Conservation (phyloP, 2,888 invertebrate species). For the Esperia sulphurella region DNA sequence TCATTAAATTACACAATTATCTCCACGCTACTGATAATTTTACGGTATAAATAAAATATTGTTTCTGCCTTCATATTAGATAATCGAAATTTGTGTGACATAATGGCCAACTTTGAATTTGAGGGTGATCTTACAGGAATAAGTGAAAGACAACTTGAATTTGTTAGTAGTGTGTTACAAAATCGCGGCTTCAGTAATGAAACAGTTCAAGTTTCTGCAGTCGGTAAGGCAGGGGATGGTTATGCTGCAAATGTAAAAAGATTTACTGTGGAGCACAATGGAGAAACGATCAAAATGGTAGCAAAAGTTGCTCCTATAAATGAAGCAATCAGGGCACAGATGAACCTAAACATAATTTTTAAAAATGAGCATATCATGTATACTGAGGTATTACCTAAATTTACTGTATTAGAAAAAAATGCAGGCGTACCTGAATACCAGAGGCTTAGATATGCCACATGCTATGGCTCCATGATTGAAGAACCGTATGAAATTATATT, state of each 20-base stretch:
- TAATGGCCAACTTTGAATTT: constrained; percentile 3
- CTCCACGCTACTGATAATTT: too few species aligned
- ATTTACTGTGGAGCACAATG: constrained; percentile 25
- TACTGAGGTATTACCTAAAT: constrained; percentile 29
- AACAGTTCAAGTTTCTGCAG: constrained; percentile 11
- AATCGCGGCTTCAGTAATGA: constrained; percentile 12
- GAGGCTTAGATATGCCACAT: constrained; percentile 26
- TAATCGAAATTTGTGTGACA: not conserved
- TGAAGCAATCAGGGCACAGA: constrained; percentile 16
- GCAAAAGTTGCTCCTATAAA: constrained; percentile 40
- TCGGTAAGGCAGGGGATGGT: constrained; percentile 21
- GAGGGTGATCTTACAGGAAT: constrained; percentile 16
- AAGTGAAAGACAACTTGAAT: constrained; percentile 13
- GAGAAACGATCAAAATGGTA: constrained; percentile 31
- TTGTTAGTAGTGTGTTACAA: constrained; percentile 14
- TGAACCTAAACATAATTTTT: constrained; percentile 19
- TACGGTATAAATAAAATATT: too few species aligned
- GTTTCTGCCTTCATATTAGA: too few species aligned
- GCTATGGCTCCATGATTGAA: constrained; percentile 30
- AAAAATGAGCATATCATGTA: constrained; percentile 36
- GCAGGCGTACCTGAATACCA: constrained; percentile 27
- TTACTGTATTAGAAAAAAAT: constrained; percentile 22
- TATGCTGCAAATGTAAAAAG: constrained; percentile 17
- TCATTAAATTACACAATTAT: too few species aligned
- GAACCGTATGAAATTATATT: constrained; percentile 37